Evolutionary conservation across 2,113 vertebrate species (phyloP).

Genomic region (Nothobranchius furzeri): DNA sequence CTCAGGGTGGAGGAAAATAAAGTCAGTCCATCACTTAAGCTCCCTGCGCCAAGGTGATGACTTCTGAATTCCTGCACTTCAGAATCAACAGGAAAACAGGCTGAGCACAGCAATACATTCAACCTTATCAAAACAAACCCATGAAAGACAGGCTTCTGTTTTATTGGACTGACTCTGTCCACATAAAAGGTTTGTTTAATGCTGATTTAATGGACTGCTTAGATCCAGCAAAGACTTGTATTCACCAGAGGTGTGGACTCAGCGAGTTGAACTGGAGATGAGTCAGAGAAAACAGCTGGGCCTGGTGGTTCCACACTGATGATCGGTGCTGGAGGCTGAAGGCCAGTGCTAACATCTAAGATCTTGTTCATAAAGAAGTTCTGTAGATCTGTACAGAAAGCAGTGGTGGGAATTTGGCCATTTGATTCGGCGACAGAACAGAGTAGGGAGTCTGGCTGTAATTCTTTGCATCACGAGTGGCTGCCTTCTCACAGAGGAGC

Average conservation of each 20-base stretch:
- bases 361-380: too few relatives aligned
- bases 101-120: conserved; percentile 41
- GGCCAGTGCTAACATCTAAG: too few relatives aligned
- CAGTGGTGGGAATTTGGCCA: too few relatives aligned
- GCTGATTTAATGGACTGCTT: background rate
- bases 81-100: conserved; percentile 51
- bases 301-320: too few relatives aligned
- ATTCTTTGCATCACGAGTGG: conserved; percentile 51
- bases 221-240: too few relatives aligned
- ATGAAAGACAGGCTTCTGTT: background rate
- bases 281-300: too few relatives aligned
- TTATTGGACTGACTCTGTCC: conserved; percentile 7
- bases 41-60: conserved; percentile 24
- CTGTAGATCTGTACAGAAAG: too few relatives aligned
- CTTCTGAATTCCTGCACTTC: conserved; percentile 65
- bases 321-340: too few relatives aligned
- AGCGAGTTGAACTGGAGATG: too few relatives aligned
- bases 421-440: too few relatives aligned
- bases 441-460: conserved; percentile 22
- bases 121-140: conserved; percentile 23
- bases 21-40: conserved; percentile 65
- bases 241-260: too few relatives aligned
- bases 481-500: conserved; percentile 39
- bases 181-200: conserved; percentile 24
- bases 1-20: conserved; percentile 72